Evolutionary conservation across 2,113 vertebrate genomes (phyloP).

Genomic region (Motacilla tschutschensis): DNA sequence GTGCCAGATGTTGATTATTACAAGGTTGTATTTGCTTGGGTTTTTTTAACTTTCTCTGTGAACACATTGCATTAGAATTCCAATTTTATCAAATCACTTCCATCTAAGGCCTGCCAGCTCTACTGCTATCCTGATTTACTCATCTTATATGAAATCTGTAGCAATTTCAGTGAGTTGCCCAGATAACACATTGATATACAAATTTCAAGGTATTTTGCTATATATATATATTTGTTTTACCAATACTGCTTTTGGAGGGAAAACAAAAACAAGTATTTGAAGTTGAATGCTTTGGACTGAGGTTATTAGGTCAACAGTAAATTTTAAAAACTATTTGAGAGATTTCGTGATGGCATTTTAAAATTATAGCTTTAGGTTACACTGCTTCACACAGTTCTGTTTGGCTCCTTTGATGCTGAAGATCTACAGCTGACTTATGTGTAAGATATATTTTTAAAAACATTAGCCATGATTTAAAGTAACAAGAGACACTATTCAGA

Average conservation of each 20-base stretch:
- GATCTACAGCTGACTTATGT: constrained; percentile 68
- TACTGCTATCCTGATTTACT: background rate
- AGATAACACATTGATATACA: background rate
- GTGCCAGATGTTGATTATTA: constrained; percentile 15
- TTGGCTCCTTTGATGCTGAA: constrained; percentile 71
- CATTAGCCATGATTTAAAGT: constrained; percentile 68
- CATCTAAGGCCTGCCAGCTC: background rate
- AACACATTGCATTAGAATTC: background rate
- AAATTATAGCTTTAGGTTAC: constrained; percentile 70
- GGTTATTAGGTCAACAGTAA: constrained; percentile 73
- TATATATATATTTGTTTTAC: background rate
- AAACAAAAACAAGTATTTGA: constrained; percentile 62
- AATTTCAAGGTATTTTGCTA: background rate
- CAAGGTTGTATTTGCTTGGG: background rate
- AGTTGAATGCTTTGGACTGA: constrained; percentile 60
- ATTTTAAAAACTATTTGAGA: constrained; percentile 69
- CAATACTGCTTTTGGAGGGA: constrained; percentile 44
- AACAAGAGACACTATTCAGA: constrained; percentile 62
- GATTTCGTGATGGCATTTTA: constrained; percentile 67
- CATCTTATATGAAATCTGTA: background rate
- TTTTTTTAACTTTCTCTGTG: background rate
- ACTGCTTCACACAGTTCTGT: constrained; percentile 48
- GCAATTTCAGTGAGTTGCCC: background rate
- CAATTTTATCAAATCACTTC: background rate
- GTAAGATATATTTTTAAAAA: constrained; percentile 68